These are phyloP conservation scores for Parazoanthus darwini DNA, from an alignment of 92 coral and sea anemone genomes.

Conservation along the genomic window DNA sequence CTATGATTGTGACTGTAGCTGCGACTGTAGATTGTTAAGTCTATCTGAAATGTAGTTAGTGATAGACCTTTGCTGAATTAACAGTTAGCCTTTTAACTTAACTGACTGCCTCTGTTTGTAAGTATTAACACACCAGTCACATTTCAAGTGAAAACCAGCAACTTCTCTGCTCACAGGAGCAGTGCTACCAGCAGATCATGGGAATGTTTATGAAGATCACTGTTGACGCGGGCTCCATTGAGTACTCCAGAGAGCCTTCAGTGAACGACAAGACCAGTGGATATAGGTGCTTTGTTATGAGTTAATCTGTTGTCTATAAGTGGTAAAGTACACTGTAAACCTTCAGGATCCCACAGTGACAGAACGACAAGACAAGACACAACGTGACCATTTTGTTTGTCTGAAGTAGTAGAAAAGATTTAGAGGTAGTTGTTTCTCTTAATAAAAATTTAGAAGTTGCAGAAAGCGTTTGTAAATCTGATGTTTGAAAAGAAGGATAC, in stretches of 20 bases:
- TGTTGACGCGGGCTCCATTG: conserved; percentile 94
- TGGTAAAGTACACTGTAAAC: conserved; percentile 18
- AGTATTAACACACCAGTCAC: not conserved
- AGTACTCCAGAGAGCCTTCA: conserved; percentile 91
- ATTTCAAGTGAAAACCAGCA: not conserved
- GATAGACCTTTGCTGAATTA: no score
- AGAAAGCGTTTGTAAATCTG: no score
- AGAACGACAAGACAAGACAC: no score
- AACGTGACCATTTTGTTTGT: no score
- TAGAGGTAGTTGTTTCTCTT: no score
- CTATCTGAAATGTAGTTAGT: no score
- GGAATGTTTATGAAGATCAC: conserved; percentile 97
- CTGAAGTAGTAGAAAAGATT: no score
- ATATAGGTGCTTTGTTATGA: conserved; percentile 63
- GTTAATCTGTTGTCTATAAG: not conserved
- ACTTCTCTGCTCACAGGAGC: conserved; percentile 57
- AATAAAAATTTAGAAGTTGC: no score
- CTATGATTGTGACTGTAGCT: no score
- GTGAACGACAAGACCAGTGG: conserved; percentile 89
- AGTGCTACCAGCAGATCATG: conserved; percentile 95
- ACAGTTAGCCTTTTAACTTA: no score
- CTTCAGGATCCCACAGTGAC: conserved; percentile 30
- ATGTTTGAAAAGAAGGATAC: conserved; percentile 71
- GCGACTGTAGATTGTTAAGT: no score
- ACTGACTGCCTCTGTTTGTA: no score